Evolutionary conservation across 1,140 invertebrate species (phyloP).

Genomic region (Diuraphis noxia): DNA sequence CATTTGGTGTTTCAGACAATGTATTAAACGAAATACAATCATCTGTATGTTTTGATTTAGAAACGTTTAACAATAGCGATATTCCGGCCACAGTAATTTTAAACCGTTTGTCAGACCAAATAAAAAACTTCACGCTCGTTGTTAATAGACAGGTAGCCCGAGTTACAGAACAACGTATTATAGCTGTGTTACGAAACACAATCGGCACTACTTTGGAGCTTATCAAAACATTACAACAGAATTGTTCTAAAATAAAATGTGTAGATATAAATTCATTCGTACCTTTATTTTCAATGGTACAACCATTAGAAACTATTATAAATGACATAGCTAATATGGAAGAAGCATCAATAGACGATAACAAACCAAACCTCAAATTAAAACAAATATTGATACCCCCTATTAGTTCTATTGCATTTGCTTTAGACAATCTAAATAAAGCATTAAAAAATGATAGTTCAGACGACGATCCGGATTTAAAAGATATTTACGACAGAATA

Average conservation of each 20-base stretch:
- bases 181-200: slow-evolving; percentile 8
- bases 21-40: slow-evolving; percentile 43
- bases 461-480: slow-evolving; percentile 7
- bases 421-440: background rate
- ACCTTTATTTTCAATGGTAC: slow-evolving; percentile 25
- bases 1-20: slow-evolving; percentile 32
- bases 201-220: slow-evolving; percentile 18
- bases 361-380: background rate
- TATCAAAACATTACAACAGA: slow-evolving; percentile 19
- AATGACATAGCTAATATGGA: background rate
- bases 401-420: slow-evolving; percentile 36
- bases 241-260: slow-evolving; percentile 17
- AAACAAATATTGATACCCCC: slow-evolving; percentile 31
- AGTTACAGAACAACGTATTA: slow-evolving; percentile 30
- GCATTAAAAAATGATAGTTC: background rate
- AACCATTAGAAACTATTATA: slow-evolving; percentile 33
- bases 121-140: background rate
- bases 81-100: background rate
- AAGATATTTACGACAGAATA: slow-evolving; percentile 8
- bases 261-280: background rate
- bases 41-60: background rate
- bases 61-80: background rate
- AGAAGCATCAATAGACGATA: background rate
- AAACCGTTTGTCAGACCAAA: background rate
- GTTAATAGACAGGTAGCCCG: background rate